A percentile compares a stretch with the other conserved stretches of the same genome.
These are phyloP conservation scores for Acanthurus lineatus DNA, from an alignment of 2,797 vertebrate genomes.

Conservation along the genomic window DNA sequence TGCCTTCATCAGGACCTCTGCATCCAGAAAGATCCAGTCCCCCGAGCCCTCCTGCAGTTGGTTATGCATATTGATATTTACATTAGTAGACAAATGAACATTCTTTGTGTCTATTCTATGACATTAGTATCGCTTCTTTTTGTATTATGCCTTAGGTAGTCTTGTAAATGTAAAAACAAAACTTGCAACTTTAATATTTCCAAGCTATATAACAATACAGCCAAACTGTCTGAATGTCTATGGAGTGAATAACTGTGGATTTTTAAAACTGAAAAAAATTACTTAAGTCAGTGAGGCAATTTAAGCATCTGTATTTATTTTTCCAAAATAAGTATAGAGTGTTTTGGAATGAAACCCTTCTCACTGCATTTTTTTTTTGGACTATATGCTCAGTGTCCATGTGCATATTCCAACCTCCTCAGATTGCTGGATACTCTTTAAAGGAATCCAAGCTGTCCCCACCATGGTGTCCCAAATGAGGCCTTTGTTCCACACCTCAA, in stretches of 20 bases:
- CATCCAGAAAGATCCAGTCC: constrained; percentile 92
- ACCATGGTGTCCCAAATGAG: constrained; percentile 99
- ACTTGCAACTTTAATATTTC: background rate
- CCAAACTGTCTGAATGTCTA: background rate
- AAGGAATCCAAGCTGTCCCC: constrained; percentile 95
- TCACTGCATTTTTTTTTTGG: background rate
- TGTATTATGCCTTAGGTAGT: background rate
- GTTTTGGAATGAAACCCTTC: background rate
- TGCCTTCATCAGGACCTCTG: constrained; percentile 96
- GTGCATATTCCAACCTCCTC: constrained; percentile 89
- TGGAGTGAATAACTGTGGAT: background rate
- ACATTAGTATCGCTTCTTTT: background rate
- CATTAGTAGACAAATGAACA: background rate
- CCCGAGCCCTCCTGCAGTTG: constrained; percentile 93
- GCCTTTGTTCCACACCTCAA: constrained; percentile 99
- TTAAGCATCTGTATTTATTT: background rate
- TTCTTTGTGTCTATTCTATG: background rate
- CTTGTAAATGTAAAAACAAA: background rate
- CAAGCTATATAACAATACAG: background rate
- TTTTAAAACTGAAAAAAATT: background rate
- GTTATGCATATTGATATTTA: background rate
- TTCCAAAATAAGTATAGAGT: too few species aligned
- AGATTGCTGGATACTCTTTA: constrained; percentile 92
- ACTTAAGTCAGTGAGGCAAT: background rate
- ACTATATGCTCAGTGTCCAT: background rate